These are phyloP conservation scores for Sinodicranocentrus sp. DNA, from an alignment of 2,888 invertebrate species.

Conservation along the genomic window DNA sequence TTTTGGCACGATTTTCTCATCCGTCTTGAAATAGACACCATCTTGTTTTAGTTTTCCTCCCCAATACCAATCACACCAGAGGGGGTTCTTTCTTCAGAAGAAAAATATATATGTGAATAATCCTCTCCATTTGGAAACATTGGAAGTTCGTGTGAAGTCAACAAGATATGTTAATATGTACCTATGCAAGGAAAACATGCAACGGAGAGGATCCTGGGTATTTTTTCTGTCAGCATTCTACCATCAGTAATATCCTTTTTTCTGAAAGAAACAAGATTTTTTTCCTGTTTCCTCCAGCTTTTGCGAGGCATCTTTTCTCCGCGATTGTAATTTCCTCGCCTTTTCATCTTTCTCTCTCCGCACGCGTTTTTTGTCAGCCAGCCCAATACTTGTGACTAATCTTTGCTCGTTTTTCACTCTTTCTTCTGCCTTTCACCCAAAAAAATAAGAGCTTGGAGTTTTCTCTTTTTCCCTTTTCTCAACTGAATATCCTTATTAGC, in stretches of 20 bases:
- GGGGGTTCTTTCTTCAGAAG: too few relatives aligned
- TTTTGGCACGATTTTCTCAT: too few relatives aligned
- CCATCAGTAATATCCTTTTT: neutral
- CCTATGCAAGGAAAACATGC: neutral
- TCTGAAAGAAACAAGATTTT: slow-evolving; percentile 9
- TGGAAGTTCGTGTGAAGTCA: too few relatives aligned
- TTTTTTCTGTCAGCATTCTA: neutral
- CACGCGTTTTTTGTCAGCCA: slow-evolving; percentile 28
- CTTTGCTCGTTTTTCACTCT: slow-evolving; percentile 36
- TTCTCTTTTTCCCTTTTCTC: neutral
- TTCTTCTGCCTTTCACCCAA: slow-evolving; percentile 23
- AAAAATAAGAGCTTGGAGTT: neutral
- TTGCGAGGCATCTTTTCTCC: neutral
- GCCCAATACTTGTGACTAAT: slow-evolving; percentile 33
- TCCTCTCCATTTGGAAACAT: too few relatives aligned
- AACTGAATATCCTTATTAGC: slow-evolving; percentile 29
- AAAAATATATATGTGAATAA: too few relatives aligned
- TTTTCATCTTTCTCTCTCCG: slow-evolving; percentile 18
- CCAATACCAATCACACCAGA: too few relatives aligned
- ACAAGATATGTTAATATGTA: neutral
- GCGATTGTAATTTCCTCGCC: slow-evolving; percentile 31
- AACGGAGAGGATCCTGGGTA: neutral
- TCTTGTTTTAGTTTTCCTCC: too few relatives aligned
- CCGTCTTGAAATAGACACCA: too few relatives aligned
- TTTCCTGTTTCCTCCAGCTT: neutral